These are phyloP conservation scores for Zaprionus nigranus DNA, from an alignment of 1,140 invertebrate genomes.

Conservation along the genomic window DNA sequence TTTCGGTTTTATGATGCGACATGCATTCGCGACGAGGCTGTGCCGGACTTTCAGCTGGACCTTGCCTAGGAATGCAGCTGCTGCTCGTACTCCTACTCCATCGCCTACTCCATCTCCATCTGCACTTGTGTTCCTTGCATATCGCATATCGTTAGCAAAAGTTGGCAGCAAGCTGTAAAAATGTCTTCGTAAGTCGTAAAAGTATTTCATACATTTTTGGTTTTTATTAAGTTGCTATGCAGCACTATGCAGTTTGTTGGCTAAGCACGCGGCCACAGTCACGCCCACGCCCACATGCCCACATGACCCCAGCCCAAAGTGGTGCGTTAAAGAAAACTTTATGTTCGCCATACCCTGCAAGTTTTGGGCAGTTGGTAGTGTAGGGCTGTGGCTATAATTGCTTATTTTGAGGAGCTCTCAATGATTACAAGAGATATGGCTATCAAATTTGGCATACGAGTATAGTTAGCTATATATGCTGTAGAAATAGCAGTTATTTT, in stretches of 20 bases:
- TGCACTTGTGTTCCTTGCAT: conserved; percentile 43
- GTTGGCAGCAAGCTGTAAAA: conserved; percentile 79
- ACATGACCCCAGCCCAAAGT: background rate
- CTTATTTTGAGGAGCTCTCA: background rate
- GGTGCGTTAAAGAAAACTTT: background rate
- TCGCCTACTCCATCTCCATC: background rate
- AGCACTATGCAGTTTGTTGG: conserved; percentile 20
- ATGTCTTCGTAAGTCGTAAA: conserved; percentile 84
- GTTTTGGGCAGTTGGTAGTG: background rate
- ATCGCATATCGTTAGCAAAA: conserved; percentile 82
- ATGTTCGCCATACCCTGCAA: conserved; percentile 3
- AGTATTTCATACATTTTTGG: conserved; percentile 83
- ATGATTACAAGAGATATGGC: background rate
- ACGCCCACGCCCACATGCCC: background rate
- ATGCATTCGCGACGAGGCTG: conserved; percentile 71
- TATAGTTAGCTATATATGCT: background rate
- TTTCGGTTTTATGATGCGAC: conserved; percentile 83
- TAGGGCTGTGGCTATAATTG: background rate
- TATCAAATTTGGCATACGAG: background rate
- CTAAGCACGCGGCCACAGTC: conserved; percentile 37
- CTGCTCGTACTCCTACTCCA: background rate
- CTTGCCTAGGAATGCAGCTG: conserved; percentile 40
- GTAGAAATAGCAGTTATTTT: background rate
- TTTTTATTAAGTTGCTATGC: conserved; percentile 75
- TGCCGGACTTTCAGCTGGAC: conserved; percentile 28